Evolutionary conservation across 2,888 invertebrate genomes (phyloP).

Genomic region (Diarsia mendica): DNA sequence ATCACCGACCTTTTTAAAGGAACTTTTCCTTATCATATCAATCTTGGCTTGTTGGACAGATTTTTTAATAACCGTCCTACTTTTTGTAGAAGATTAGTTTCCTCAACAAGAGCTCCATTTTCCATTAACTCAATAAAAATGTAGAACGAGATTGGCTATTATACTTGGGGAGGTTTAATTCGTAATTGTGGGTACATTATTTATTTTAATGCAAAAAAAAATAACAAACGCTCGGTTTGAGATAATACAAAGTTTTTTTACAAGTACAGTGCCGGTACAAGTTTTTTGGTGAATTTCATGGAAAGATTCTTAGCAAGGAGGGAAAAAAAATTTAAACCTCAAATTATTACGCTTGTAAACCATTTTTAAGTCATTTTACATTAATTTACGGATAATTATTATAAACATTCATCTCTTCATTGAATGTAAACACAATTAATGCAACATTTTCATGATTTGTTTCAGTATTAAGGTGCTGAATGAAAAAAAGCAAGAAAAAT

Average conservation of each 20-base stretch:
- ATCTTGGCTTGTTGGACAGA: slow-evolving; percentile 63
- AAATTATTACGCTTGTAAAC: not conserved
- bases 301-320: not conserved
- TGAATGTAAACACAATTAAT: no score
- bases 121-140: slow-evolving; percentile 64
- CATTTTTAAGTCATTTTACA: no score
- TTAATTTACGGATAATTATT: no score
- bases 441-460: no score
- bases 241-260: no score
- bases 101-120: slow-evolving; percentile 51
- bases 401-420: no score
- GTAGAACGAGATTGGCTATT: slow-evolving; percentile 49
- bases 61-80: slow-evolving; percentile 53
- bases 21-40: slow-evolving; percentile 56
- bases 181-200: slow-evolving; percentile 43
- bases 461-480: no score
- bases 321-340: not conserved
- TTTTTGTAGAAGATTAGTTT: slow-evolving; percentile 55
- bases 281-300: not conserved
- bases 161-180: slow-evolving; percentile 48
- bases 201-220: slow-evolving; percentile 32
- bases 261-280: slow-evolving; percentile 2
- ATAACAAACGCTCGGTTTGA: slow-evolving; percentile 19
- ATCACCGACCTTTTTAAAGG: slow-evolving; percentile 13
- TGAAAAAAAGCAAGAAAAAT: no score